phyloP scores from a whole-genome alignment of 2,797 vertebrate species.

The Cyclopterus lumpus region DNA sequence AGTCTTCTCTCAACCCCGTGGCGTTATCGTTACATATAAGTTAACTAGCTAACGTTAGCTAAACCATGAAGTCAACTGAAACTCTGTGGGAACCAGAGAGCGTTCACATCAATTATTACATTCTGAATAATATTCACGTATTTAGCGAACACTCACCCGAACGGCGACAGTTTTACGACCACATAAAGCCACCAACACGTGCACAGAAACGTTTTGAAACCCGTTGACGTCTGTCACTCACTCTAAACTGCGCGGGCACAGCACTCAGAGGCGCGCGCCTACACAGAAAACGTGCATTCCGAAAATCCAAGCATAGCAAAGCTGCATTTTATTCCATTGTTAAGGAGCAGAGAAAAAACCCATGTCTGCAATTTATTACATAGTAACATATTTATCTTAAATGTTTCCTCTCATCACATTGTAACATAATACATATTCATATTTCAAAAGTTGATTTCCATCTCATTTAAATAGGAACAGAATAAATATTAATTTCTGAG shows the following conservation, averaged over 20 bases:
- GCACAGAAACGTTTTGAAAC: background rate
- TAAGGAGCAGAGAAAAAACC: constrained; percentile 76
- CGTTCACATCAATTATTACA: background rate
- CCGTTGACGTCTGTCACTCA: too few species aligned
- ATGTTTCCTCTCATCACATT: constrained; percentile 81
- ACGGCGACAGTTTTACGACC: background rate
- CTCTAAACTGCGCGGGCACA: background rate
- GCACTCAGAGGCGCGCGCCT: background rate
- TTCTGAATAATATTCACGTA: background rate
- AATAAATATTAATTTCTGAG: constrained; percentile 82
- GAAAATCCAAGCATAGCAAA: constrained; percentile 69
- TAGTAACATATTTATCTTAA: constrained; percentile 80
- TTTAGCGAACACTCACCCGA: background rate
- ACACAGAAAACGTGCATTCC: background rate
- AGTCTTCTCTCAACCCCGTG: background rate
- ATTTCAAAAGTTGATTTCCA: constrained; percentile 77
- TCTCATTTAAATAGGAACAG: constrained; percentile 83
- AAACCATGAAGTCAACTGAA: background rate
- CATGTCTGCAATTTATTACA: constrained; percentile 79
- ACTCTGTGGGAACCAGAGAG: background rate
- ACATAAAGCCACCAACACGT: background rate
- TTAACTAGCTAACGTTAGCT: background rate
- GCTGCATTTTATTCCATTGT: constrained; percentile 73
- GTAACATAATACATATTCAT: constrained; percentile 82
- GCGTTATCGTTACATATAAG: background rate